Base-by-base conservation (phyloP, 2,888 invertebrate species). In the Drosophila barbarae region DNA sequence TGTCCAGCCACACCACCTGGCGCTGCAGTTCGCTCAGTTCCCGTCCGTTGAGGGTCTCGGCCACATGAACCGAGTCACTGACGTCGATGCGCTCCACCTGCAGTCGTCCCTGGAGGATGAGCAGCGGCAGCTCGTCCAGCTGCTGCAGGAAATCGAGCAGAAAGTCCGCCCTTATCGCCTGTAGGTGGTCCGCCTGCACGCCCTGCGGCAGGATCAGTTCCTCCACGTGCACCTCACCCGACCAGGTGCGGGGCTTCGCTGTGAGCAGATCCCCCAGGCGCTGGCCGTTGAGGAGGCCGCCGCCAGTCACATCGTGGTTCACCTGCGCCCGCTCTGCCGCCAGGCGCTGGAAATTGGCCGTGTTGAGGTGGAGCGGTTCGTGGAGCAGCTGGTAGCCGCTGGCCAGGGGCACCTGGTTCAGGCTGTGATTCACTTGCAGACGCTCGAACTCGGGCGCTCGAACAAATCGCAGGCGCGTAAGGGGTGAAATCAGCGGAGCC, bases 51-150 rank as follows among this genome's bases (percentile, higher is more conserved):
- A 90, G 61, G 9, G 64, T 60, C 3, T 76, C 60, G 0, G 76
- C 47, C 15, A 76, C 44, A 34, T 82, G 75, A 1, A 89, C 77
- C 21, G 80, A 76, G 2, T 87, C 88, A 10, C 84, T 78, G 7
- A 90, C 76, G 7, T 83, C 75, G 9, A 91, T 76, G 18, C 88
- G 86, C 39, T 90, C 90, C n/a, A 91, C 87, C 50, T 84, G 77
- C 8, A 91, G 76, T 54, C 89, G 86, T 2, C 90, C 90, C 23
- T 84, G 74, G 8, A 87, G 73, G 30, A 92, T 85, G 69, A 87
- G 71, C 73, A 80, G 57, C 34, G 86, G 76, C 86, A 86, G 52
- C 70, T 88, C 69, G 80, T 86, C 71, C 63, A 82, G 81, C 82
- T 87, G 76, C 32, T 81, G 66, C 38, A 86, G 50, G 42, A 87